phyloP scores from a whole-genome alignment of 1,140 invertebrate species.

The Caenorhabditis elegans region WBcel235 BX284602.5:6024501-6025000 shows the following conservation, averaged over 20 bases:
- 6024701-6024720: slow-evolving; percentile 31
- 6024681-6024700: not conserved
- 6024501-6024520: not conserved
- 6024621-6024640: slow-evolving; percentile 33
- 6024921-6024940: slow-evolving; percentile 41
- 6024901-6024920: slow-evolving; percentile 32
- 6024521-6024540: slow-evolving; percentile 28
- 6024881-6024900: slow-evolving; percentile 36
- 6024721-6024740: slow-evolving; percentile 37
- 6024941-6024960: slow-evolving; percentile 42
- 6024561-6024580: slow-evolving; percentile 47
- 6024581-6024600: slow-evolving; percentile 42
- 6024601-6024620: slow-evolving; percentile 35
- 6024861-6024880: slow-evolving; percentile 38
- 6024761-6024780: slow-evolving; percentile 45
- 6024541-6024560: slow-evolving; percentile 38
- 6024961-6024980: not conserved
- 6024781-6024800: not conserved
- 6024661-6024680: not conserved
- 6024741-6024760: slow-evolving; percentile 11
- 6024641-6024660: slow-evolving; percentile 44
- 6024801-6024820: not conserved
- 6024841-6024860: slow-evolving; percentile 35
- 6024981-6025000: not conserved
- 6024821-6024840: slow-evolving; percentile 42